These are phyloP conservation scores for Aethina tumida DNA, from an alignment of 1,140 invertebrate species.

Conservation along the genomic window DNA sequence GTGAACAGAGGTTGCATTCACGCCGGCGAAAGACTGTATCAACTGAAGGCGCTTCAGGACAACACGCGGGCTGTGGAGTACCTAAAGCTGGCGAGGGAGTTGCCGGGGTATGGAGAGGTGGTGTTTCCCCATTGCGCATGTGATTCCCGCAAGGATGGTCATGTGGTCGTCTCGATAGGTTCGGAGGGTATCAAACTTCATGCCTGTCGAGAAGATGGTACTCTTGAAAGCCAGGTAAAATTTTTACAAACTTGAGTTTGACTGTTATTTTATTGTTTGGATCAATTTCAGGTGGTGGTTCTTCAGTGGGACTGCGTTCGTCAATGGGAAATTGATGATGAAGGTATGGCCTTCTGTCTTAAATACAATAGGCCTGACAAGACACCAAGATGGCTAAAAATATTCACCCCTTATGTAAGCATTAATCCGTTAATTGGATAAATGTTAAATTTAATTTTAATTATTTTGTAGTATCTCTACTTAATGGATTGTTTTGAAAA, in stretches of 20 bases:
- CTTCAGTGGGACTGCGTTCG: slow-evolving; percentile 73
- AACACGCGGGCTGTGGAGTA: slow-evolving; percentile 80
- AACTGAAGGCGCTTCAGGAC: slow-evolving; percentile 91
- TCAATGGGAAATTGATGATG: slow-evolving; percentile 82
- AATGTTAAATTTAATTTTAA: slow-evolving; percentile 9
- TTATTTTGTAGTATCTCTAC: slow-evolving; percentile 73
- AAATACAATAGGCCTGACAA: slow-evolving; percentile 76
- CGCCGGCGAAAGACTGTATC: slow-evolving; percentile 83
- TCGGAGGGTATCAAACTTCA: slow-evolving; percentile 67
- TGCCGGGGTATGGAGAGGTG: slow-evolving; percentile 86
- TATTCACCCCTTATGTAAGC: slow-evolving; percentile 88
- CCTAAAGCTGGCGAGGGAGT: slow-evolving; percentile 69
- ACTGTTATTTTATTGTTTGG: too few species aligned
- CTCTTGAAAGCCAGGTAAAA: slow-evolving; percentile 65
- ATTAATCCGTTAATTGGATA: background rate
- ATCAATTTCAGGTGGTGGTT: too few species aligned
- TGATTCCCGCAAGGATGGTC: slow-evolving; percentile 85
- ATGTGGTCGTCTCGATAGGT: slow-evolving; percentile 74
- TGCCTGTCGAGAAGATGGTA: slow-evolving; percentile 80
- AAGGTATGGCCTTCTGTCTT: slow-evolving; percentile 81
- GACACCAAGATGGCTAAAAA: slow-evolving; percentile 75
- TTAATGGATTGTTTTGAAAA: slow-evolving; percentile 90
- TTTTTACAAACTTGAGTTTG: too few species aligned
- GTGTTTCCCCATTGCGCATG: slow-evolving; percentile 93
- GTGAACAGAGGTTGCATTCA: slow-evolving; percentile 87